phyloP scores from a whole-genome alignment of 2,888 invertebrate genomes.

The Pemphredon lugubris region DNA sequence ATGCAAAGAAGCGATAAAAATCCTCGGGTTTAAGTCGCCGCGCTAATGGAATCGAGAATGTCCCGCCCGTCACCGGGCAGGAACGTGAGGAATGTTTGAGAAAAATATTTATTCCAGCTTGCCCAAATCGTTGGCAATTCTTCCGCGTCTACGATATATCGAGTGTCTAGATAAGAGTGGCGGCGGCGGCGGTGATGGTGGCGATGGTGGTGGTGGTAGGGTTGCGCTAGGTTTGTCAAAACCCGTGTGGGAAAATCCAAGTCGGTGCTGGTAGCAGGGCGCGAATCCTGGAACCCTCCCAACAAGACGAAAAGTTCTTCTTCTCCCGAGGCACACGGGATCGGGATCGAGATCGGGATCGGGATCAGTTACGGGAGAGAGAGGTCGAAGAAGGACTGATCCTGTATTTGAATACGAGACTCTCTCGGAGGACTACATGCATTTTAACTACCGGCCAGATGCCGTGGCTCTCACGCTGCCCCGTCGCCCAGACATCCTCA shows the following conservation, averaged over 20 bases:
- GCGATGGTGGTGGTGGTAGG: no score
- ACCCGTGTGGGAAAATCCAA: conserved; percentile 77
- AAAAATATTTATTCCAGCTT: no score
- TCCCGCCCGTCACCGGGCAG: no score
- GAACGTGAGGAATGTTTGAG: no score
- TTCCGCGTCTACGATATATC: no score
- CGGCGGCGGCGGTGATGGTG: no score
- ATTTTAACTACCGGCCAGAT: conserved; percentile 81
- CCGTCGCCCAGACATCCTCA: conserved; percentile 74
- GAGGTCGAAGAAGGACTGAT: conserved; percentile 79
- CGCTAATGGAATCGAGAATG: no score
- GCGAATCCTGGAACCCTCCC: conserved; percentile 53
- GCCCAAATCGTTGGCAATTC: no score
- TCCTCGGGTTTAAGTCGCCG: background rate
- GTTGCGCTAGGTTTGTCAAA: conserved; percentile 46
- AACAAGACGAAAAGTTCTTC: conserved; percentile 79
- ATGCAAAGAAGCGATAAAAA: background rate
- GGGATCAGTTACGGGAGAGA: conserved; percentile 77
- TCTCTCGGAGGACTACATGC: conserved; percentile 79
- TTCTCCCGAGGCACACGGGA: conserved; percentile 70
- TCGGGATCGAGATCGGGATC: conserved; percentile 71
- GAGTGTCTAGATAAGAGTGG: no score
- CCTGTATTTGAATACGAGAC: conserved; percentile 81
- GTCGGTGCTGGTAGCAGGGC: conserved; percentile 65
- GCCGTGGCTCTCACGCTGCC: conserved; percentile 79